Conservation (phyloP, 2,888 invertebrate species). For the Andrena bucephala region DNA sequence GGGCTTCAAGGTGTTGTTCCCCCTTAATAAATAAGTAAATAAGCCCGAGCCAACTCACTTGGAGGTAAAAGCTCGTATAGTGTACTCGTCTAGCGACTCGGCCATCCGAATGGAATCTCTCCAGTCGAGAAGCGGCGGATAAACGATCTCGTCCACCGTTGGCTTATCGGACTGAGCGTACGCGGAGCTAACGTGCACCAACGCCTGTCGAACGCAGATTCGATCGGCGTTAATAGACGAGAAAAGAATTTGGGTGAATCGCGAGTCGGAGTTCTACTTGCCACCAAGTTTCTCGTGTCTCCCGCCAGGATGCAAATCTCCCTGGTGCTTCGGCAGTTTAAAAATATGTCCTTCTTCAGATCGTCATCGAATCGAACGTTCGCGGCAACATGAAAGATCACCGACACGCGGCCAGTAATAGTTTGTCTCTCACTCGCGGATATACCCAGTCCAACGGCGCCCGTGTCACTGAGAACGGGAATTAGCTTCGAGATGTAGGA, state of each 20-base stretch:
- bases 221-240: no score
- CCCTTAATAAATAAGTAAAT: not conserved
- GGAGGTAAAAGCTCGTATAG: conserved; percentile 87
- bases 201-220: conserved; percentile 83
- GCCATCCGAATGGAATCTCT: conserved; percentile 88
- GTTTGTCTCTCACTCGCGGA: conserved; percentile 83
- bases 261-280: conserved; percentile 67
- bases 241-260: no score
- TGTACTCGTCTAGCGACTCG: conserved; percentile 87
- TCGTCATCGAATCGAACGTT: conserved; percentile 92
- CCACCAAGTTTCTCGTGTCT: conserved; percentile 86
- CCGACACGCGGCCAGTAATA: conserved; percentile 86
- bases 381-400: conserved; percentile 88
- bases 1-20: no score
- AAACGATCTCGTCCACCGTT: conserved; percentile 91
- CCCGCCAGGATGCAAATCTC: conserved; percentile 88
- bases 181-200: conserved; percentile 95
- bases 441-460: conserved; percentile 87
- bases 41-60: conserved; percentile 86
- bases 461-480: conserved; percentile 88
- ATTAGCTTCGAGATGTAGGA: conserved; percentile 87
- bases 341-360: conserved; percentile 88
- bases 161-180: conserved; percentile 93
- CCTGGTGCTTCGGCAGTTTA: conserved; percentile 89
- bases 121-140: conserved; percentile 90